phyloP scores from a whole-genome alignment of 2,888 invertebrate genomes.

The Linnaemya vulpina region DNA sequence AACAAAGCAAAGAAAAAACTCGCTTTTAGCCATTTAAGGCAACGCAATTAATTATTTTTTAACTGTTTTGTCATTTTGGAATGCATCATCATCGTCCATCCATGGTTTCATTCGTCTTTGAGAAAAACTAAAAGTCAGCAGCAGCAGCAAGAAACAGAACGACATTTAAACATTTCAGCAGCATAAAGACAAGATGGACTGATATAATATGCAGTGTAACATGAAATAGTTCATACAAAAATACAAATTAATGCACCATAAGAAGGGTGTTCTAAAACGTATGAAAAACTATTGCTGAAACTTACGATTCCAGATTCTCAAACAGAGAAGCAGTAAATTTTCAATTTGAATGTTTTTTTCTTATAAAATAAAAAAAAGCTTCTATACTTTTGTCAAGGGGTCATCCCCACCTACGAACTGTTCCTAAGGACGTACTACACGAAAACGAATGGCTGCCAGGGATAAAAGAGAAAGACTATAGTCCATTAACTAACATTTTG shows the following conservation, averaged over 20 bases:
- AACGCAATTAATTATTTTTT: conserved; percentile 84
- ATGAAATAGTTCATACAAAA: conserved; percentile 35
- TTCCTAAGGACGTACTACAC: too few relatives aligned
- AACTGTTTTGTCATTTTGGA: conserved; percentile 83
- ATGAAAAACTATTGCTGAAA: too few relatives aligned
- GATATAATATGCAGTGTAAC: conserved; percentile 36
- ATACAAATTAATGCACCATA: neutral
- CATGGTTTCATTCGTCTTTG: conserved; percentile 52
- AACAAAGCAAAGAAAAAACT: conserved; percentile 37
- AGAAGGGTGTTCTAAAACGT: too few relatives aligned
- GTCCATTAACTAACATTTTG: too few relatives aligned
- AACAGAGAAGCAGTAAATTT: too few relatives aligned
- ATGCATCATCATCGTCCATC: conserved; percentile 74
- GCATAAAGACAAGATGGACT: conserved; percentile 40
- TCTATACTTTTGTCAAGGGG: too few relatives aligned
- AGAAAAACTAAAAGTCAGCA: conserved; percentile 28
- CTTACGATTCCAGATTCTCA: too few relatives aligned
- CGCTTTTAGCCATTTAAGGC: conserved; percentile 82
- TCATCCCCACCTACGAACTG: too few relatives aligned
- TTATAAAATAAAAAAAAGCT: too few relatives aligned
- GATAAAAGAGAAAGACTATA: too few relatives aligned
- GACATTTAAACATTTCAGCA: conserved; percentile 55
- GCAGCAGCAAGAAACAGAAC: conserved; percentile 26
- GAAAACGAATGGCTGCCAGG: too few relatives aligned
- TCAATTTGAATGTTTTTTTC: too few relatives aligned